Evolutionary conservation across 2,888 invertebrate genomes (phyloP), one percentile per base, ranked within the genome.

Genomic region (Orthosia cruda): DNA sequence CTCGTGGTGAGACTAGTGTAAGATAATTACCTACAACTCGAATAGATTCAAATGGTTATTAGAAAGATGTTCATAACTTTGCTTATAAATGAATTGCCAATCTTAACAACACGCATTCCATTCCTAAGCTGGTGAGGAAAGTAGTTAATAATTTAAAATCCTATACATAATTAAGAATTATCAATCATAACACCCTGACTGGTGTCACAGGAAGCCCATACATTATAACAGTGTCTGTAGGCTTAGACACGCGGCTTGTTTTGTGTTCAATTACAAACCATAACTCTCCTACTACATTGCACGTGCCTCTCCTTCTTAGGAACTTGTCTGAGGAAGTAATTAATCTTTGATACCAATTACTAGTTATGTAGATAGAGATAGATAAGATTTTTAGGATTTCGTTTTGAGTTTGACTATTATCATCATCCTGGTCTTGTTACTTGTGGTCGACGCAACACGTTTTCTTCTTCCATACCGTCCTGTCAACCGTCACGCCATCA

Each of bases 171-270:
- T 58, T 32, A 40, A 32, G 12, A n/a, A 58, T 58, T 1, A 15
- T 3, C 32, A 40, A 52, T 16, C 11, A 18, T 50, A 18, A 40
- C n/a, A 40, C 4, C 5, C 20, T 12, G 45, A 47, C 54, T 47
- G 15, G 40, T 58, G 15, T 26, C 45, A 47, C 76, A 74, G 45
- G 75, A 74, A 74, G 26, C 2, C 15, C 26, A n/a, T 74, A 58
- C 20, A 64, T 74, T 45, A 64, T 1, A 58, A 13, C 23, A 15
- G n/a, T 40, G 55, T 12, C 11, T 57, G 55, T 55, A 63, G 50
- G 50, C 49, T 58, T 58, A 16, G 74, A 20, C 23, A 45, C n/a
- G 16, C n/a, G 13, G n/a, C 50, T 23, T 72, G 50, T 58, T 58
- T 58, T 20, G 40, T 74, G 23, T 57, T 26, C 12, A 15, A 50